Base-by-base conservation (phyloP, 2,113 vertebrate genomes). In the Actinemys pallida region DNA sequence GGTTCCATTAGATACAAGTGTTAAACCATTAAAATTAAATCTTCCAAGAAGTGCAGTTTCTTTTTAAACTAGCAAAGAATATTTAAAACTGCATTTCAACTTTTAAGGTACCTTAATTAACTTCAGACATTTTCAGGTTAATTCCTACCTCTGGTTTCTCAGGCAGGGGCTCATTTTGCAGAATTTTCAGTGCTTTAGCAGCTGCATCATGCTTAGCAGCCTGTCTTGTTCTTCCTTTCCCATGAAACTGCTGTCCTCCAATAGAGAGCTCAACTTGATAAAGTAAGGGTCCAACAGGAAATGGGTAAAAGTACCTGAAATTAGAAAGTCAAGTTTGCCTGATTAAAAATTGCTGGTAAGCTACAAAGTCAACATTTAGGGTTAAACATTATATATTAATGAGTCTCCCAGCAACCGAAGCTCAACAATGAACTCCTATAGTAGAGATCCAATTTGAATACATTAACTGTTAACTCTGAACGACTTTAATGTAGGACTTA, bases 241-340 rank as follows among this genome's bases (percentile, higher is more conserved):
- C 99, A 47, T 99, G 98, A 97, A 99, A 99, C 89, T 99, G 99
- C 97, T 99, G 99, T 95, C 99, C 99, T 94, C 99, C 99, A 83
- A 99, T 98, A 79, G 99, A 99, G 93, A 99, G 99, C 97, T 99
- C 99, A 96, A 99, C 99, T 98, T 99, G 99, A 97, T 99, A 99
- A 93, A 99, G 96, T 96, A 99, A 98, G 86, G 99, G 99, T 91
- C 99, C 99, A 83, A 99, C 98, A 95, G 99, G 99, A 98, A 99
- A 99, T 62, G 99, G 99, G 94, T 99, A 99, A 96, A 99, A 99
- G 98, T 99, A 99, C 98, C 99, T 99, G 97, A 52, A 95, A 97
- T 94, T 45, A 85, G 35, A 94, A 57, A 89, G 62, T 86, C 42
- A 87, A 92, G 80, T 91, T 35, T 78, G 75, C 75, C 42, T 84